Percentiles rank a stretch among this genome's conserved stretches.
phyloP scores from a whole-genome alignment of 1,140 invertebrate genomes.

The Tetramorium parvispinum region DNA sequence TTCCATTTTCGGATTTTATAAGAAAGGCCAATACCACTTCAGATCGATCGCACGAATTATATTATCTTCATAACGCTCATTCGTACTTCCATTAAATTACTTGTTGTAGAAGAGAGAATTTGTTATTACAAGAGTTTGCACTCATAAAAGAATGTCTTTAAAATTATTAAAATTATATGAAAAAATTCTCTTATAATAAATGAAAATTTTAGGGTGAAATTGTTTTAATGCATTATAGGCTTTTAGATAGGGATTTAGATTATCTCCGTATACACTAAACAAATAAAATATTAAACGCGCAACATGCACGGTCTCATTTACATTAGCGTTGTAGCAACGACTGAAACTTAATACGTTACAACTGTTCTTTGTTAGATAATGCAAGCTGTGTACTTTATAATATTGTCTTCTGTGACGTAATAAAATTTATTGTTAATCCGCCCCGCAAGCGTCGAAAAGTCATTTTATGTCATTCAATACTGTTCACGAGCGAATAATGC shows the following conservation, averaged over 20 bases:
- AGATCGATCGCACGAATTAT: background rate
- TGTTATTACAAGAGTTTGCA: too few species aligned
- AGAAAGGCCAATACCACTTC: background rate
- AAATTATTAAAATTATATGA: background rate
- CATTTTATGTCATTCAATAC: constrained; percentile 16
- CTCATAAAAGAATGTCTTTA: background rate
- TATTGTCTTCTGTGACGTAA: constrained; percentile 23
- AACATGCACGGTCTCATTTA: background rate
- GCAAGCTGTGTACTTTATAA: background rate
- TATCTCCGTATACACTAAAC: background rate
- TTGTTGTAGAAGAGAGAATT: background rate
- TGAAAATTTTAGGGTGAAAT: background rate
- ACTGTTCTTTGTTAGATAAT: constrained; percentile 11
- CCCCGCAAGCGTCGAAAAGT: constrained; percentile 11
- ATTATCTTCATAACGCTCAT: background rate
- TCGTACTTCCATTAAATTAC: background rate
- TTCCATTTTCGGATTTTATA: background rate
- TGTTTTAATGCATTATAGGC: background rate
- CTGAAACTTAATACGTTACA: constrained; percentile 26
- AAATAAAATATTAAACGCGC: background rate
- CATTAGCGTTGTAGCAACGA: background rate
- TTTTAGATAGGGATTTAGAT: too few species aligned
- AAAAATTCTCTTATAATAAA: background rate
- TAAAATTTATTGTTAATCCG: constrained; percentile 24
- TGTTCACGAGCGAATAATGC: background rate